Conservation (phyloP, 2,113 vertebrate genomes). For the Caranx melampygus region DNA sequence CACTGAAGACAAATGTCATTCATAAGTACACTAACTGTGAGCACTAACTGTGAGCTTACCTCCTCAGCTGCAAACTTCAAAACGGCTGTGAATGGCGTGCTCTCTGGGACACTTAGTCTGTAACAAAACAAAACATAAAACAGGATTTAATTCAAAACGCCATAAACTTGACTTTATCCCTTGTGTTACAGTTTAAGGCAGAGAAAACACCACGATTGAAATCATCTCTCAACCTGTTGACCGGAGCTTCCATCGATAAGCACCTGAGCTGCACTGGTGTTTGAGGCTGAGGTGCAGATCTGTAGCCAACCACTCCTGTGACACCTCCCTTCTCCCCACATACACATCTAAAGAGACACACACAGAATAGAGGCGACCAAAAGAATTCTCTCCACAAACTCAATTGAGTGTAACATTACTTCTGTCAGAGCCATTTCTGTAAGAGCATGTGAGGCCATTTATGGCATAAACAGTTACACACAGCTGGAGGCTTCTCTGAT, state of each 20-base stretch:
- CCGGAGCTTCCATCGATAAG: neutral
- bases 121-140: conserved; percentile 50
- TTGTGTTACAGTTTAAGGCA: neutral
- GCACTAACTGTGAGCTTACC: conserved; percentile 71
- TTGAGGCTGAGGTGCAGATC: neutral
- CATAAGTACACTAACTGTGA: neutral
- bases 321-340: no score
- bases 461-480: neutral
- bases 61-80: conserved; percentile 98
- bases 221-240: neutral
- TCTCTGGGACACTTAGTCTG: conserved; percentile 95
- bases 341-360: neutral
- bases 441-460: conserved; percentile 10
- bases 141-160: conserved; percentile 5
- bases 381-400: neutral
- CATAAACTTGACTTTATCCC: neutral
- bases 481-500: conserved; percentile 18
- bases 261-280: neutral
- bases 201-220: neutral
- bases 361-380: neutral
- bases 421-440: conserved; percentile 22
- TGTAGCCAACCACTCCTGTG: no score
- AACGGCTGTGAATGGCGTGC: conserved; percentile 95
- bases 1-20: no score
- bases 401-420: conserved; percentile 13